Base-by-base conservation (phyloP, 2,113 vertebrate species). In the Ptychochromis oligacanthus region DNA sequence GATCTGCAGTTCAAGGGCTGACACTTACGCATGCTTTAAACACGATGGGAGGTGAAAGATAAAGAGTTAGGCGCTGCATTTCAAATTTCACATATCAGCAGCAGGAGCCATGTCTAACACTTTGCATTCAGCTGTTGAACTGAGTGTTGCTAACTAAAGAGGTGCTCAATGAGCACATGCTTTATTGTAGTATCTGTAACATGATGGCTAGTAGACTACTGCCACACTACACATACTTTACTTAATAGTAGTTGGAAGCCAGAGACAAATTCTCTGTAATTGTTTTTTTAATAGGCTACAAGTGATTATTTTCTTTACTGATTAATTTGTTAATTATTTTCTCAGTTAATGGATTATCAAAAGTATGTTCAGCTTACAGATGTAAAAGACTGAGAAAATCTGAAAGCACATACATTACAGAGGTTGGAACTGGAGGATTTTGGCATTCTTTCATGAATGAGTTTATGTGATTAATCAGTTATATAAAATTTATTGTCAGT, bases 1-100 rank as follows among this genome's bases (percentile, higher is more conserved):
- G 72, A 61, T 84, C 38, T 36, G 14, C 49, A 64, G 62, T 88
- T 88, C 26, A 76, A 86, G 56, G 26, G 56, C 86, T 75, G 79
- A 87, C 74, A 87, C 86, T 84, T 80, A n/a, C 80, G 78, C 40
- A 56, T 15, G 20, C 59, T 85, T 89, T 84, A 60, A 79, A 79
- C 70, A 74, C 14, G 6, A 82, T 85, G 31, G 83, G 87, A 80
- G 83, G 79, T 83, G 72, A 81, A 87, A 72, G 88, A 81, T 86
- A 64, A 80, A 76, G 67, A 84, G 81, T 52, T 74, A 34, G 31
- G 55, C 3, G 5, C 31, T 54, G 86, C 57, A 65, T 87, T 91
- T 88, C 31, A 67, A 57, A 82, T 85, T 85, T 82, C 64, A 77
- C 14, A 58, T 72, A 77, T 77, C 82, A 84, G 70, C 79, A 56